Evolutionary conservation across 2,888 invertebrate genomes (phyloP), one percentile per base, ranked within the genome.

Genomic region (Altica lythri): DNA sequence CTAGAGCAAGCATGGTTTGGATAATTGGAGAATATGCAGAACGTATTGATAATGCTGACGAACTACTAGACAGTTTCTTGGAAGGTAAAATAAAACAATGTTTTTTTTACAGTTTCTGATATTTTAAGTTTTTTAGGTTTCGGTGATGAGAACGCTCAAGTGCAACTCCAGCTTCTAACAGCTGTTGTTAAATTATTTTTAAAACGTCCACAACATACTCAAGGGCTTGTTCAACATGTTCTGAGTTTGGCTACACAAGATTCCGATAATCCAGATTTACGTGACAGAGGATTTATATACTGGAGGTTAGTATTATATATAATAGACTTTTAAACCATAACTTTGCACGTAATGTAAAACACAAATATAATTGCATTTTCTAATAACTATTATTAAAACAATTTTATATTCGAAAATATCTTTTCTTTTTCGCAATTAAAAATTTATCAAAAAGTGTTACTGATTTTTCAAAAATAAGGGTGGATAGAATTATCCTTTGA

Each of bases 271-370:
- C 99, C 99, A 0, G 99, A 99, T 76, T 81, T 99, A 30, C 82
- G 99, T 55, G 99, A 99, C 76, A 89, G 99, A 60, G 99, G 99
- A 38, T 99, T 98, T 78, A 99, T 99, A 72, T 99, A 99, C 79
- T 99, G 99, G 99, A 87, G 99, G 72, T 70, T n/a, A n/a, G n/a
- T n/a, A n/a, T n/a, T n/a, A n/a, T n/a, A 52, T 30, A 1, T 35
- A 34, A 17, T 32, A 12, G 4, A n/a, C n/a, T n/a, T n/a, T n/a
- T n/a, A n/a, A n/a, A n/a, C n/a, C n/a, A n/a, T n/a, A n/a, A n/a
- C n/a, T n/a, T n/a, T n/a, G n/a, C n/a, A n/a, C n/a, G n/a, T n/a
- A n/a, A n/a, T n/a, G n/a, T n/a, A n/a, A n/a, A n/a, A n/a, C n/a
- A n/a, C n/a, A n/a, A n/a, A n/a, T n/a, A n/a, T n/a, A n/a, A n/a